Base-by-base conservation (phyloP, 1,140 invertebrate species). In the Piezodorus guildinii region DNA sequence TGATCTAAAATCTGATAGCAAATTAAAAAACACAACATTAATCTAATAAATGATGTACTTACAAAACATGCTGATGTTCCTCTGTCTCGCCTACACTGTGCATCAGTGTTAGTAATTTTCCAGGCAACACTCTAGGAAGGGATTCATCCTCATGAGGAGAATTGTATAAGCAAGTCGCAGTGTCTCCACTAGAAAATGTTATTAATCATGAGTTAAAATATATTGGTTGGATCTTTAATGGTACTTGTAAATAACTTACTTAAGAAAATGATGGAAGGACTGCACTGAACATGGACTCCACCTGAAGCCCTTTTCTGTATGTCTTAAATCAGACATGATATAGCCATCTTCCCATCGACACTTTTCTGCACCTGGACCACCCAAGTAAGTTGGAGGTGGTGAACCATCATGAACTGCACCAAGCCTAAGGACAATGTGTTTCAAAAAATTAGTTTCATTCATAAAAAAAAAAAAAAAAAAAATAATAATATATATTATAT, bases 321-420 rank as follows among this genome's bases (percentile, higher is more conserved):
- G 92, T 68, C 93, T 79, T 52, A 96, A 80, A 77, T 96, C 92
- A 60, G 89, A 92, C 93, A 96, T 96, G 70, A 96, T 96, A 76
- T 88, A 96, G 49, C 93, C 93, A 73, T 96, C 93, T 74, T 94
- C 90, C 92, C 93, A 96, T 70, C 91, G 84, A 72, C 93, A 96
- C 70, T 92, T 91, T 72, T 93, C 90, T 44, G 93, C 93, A n/a
- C 93, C 93, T 1, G 93, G 93, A 62, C 93, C 92, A 62, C 93
- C 93, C 6, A 96, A 79, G 69, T 96, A 95, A 60, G 88, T 93
- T 2, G 93, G 93, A 52, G 93, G 91, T 17, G 92, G 91, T 66
- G 91, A 94, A 52, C 93, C 93, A 72, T 96, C 93, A 73, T 96
- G 93, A 8, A 96, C 93, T 68, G 91, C 92, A 62, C 93, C 93